Conservation (phyloP, 2,113 vertebrate species). For the Sceloporus undulatus region DNA sequence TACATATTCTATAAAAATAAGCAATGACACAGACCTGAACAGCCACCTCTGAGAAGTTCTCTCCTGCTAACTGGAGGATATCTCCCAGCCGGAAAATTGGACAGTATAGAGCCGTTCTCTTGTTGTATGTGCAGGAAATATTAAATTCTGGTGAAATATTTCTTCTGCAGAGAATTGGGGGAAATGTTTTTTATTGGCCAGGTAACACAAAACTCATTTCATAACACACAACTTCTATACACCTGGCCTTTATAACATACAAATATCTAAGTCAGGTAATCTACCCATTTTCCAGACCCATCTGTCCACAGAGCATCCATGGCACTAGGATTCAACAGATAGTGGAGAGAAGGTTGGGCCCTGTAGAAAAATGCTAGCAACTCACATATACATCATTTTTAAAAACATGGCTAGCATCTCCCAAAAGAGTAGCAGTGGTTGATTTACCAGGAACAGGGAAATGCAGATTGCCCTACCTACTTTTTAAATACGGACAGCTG, state of each 20-base stretch:
- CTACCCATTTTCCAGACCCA: too few species aligned
- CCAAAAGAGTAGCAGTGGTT: background rate
- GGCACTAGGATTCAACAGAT: too few species aligned
- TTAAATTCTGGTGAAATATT: conserved; percentile 84
- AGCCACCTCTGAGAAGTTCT: conserved; percentile 83
- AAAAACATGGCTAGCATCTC: background rate
- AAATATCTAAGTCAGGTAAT: too few species aligned
- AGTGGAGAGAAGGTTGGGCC: too few species aligned
- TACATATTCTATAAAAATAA: background rate
- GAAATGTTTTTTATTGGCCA: background rate
- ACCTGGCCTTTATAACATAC: too few species aligned
- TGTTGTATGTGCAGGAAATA: conserved; percentile 77
- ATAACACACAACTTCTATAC: background rate
- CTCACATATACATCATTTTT: background rate
- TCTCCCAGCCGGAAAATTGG: conserved; percentile 88
- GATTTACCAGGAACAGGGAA: background rate
- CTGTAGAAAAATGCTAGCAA: too few species aligned
- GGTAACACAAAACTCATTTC: background rate
- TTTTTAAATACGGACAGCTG: background rate
- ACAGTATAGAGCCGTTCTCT: conserved; percentile 71
- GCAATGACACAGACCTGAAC: conserved; percentile 78
- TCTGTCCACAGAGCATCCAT: too few species aligned
- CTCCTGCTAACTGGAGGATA: conserved; percentile 79
- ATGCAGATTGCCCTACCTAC: too few species aligned
- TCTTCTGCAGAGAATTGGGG: conserved; percentile 72